Evolutionary conservation across 23 tunicate species (phyloP).

Genomic region (Styela plicata): DNA sequence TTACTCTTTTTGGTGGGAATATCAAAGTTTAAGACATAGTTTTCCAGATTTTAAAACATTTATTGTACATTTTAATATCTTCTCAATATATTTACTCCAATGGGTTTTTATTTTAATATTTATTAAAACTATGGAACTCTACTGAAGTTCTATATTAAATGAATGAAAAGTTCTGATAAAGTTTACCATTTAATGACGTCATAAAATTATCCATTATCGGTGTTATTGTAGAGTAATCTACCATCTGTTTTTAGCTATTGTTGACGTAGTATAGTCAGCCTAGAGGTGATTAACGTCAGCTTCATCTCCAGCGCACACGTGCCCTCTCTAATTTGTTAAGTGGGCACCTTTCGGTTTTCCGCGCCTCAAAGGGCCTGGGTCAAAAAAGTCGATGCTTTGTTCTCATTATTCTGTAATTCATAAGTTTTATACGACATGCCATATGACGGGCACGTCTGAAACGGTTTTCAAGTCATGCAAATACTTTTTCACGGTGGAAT

Average conservation of each 20-base stretch:
- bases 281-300: background rate
- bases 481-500: conserved; percentile 12
- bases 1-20: too few species aligned
- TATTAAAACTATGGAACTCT: too few species aligned
- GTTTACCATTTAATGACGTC: background rate
- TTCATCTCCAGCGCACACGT: background rate
- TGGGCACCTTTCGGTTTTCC: background rate
- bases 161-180: too few species aligned
- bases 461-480: conserved; percentile 19
- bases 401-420: background rate
- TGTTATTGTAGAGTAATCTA: background rate
- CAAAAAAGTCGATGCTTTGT: background rate
- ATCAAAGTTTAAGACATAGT: too few species aligned
- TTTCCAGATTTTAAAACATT: too few species aligned
- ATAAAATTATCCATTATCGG: conserved; percentile 1
- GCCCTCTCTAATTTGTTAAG: background rate
- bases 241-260: background rate
- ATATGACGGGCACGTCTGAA: conserved; percentile 11
- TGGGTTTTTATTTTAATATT: too few species aligned
- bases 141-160: too few species aligned
- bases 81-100: too few species aligned
- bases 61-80: too few species aligned
- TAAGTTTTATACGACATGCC: background rate
- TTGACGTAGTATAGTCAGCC: background rate
- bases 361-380: background rate